Evolutionary conservation across 2,888 invertebrate genomes (phyloP).

Genomic region (Hyposoter didymator): DNA sequence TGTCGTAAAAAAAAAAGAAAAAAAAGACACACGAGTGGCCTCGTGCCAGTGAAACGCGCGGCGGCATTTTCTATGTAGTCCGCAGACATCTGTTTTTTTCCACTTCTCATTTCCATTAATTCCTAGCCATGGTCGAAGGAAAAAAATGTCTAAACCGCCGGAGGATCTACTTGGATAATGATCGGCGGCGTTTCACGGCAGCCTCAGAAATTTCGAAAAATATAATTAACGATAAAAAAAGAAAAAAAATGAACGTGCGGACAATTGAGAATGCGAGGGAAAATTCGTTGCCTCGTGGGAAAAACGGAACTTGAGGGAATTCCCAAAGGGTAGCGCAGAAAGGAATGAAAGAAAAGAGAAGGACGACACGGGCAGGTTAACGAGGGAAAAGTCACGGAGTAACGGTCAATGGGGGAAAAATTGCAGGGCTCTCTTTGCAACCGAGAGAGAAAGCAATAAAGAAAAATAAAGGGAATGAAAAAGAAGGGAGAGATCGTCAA

Average conservation of each 20-base stretch:
- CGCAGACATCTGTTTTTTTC: conserved; percentile 32
- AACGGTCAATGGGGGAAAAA: conserved; percentile 60
- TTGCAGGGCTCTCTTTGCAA: conserved; percentile 27
- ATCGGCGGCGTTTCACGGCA: background rate
- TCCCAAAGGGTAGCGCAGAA: background rate
- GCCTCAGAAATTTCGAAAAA: background rate
- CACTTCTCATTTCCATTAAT: background rate
- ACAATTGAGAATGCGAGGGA: background rate
- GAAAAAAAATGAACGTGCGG: background rate
- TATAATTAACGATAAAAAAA: background rate
- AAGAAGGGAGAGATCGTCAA: conserved; percentile 10
- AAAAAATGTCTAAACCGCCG: background rate
- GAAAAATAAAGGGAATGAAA: conserved; percentile 2
- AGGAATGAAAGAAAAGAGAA: conserved; percentile 17
- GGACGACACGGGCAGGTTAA: background rate
- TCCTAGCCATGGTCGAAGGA: conserved; percentile 10
- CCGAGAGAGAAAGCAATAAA: background rate
- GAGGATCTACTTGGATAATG: background rate
- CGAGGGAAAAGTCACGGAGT: conserved; percentile 41
- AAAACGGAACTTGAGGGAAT: background rate
- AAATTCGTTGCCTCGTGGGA: background rate
- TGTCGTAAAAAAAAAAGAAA: conserved; percentile 29
- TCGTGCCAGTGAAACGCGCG: conserved; percentile 59
- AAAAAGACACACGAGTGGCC: conserved; percentile 50
- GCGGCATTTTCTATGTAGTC: conserved; percentile 40